Base-by-base conservation (phyloP, 2,888 invertebrate genomes). In the Oxyscelio sp. region DNA sequence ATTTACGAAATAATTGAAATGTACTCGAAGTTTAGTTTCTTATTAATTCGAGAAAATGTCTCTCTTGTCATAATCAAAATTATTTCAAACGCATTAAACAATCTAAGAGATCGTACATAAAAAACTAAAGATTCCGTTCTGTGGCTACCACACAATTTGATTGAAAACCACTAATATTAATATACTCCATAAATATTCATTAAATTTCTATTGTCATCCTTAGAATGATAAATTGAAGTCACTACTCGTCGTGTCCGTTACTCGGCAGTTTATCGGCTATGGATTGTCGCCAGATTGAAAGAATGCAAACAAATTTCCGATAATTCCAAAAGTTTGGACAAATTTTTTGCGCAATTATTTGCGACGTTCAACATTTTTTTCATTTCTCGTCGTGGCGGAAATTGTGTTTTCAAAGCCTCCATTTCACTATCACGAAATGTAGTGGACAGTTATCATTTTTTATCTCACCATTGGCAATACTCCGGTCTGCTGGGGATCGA, bases 401-500 rank as follows among this genome's bases (percentile, higher is more conserved):
- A 75, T 81, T 70, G 58, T 70, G 61, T 45, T 70, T 75, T 63
- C 63, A 63, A 58, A 82, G 63, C 48, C 58, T 24, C 63, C 63
- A 34, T 63, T 82, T 82, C 61, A 22, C 48, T 71, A 75, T 70
- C 50, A 65, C 48, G 63, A 70, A 82, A 75, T 75, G 68, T 74
- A 74, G 54, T 43, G 81, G 58, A 70, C 58, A 54, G 84, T 77
- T 75, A 81, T 85, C 73, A 85, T 85, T 85, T 78, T 85, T 85
- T 85, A 85, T 81, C 74, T 81, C 73, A 70, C 73, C 70, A 81
- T 81, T 81, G 78, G 79, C 79, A 78, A 79, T 78, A 68, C 74
- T 61, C 70, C 70, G 65, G 82, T 88, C 79, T 78, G 79, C 85
- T 85, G 81, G 80, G 86, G 85, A 85, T 89, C 90, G 85, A 89